Percentiles rank a stretch among this genome's conserved stretches.
phyloP scores from a whole-genome alignment of 2,113 vertebrate genomes.

The Lonchura striata region DNA sequence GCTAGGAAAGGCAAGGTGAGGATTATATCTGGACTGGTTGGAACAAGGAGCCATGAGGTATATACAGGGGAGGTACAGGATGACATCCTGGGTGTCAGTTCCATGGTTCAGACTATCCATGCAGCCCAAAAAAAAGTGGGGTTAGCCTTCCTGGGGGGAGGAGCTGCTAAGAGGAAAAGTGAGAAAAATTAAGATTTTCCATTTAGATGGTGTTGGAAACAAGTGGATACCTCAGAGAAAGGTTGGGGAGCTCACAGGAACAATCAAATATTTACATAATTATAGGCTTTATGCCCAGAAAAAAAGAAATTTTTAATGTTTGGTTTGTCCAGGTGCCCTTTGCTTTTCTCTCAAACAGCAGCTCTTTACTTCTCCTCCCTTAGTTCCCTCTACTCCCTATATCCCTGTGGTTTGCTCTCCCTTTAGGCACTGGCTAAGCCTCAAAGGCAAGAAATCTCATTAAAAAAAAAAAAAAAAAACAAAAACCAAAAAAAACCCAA shows the following conservation, averaged over 20 bases:
- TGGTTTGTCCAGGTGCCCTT: background rate
- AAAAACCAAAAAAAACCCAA: too few species aligned
- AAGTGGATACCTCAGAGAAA: background rate
- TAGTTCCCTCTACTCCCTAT: background rate
- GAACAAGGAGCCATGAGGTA: background rate
- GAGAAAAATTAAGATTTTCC: background rate
- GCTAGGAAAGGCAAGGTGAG: background rate
- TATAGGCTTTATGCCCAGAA: background rate
- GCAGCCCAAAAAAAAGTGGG: fast-evolving
- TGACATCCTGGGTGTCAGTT: background rate
- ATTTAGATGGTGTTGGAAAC: background rate
- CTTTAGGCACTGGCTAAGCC: slow-evolving; percentile 1
- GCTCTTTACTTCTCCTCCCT: background rate
- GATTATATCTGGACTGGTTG: background rate
- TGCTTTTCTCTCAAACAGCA: background rate
- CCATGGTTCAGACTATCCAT: background rate
- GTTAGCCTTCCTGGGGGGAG: background rate
- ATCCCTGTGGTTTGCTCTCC: background rate
- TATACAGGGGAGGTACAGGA: background rate
- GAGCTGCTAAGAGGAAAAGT: background rate
- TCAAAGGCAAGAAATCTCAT: background rate
- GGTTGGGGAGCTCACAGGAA: background rate
- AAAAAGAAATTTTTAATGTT: background rate
- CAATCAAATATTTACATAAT: background rate
- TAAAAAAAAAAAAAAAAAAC: background rate